phyloP scores from a whole-genome alignment of 2,888 invertebrate species.

The Dynastes tityus region DNA sequence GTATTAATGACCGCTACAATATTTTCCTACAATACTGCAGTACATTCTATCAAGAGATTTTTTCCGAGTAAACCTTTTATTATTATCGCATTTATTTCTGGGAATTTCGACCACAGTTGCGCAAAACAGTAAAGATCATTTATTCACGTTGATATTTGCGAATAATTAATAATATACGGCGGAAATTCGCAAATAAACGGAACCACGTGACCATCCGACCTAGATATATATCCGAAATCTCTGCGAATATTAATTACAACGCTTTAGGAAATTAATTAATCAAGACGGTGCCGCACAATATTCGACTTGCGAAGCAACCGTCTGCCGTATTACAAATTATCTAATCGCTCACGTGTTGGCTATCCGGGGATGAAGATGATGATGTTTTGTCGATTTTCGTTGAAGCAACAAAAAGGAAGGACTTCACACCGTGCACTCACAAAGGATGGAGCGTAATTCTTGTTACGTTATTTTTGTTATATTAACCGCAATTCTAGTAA shows the following conservation, averaged over 20 bases:
- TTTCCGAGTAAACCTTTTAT: no score
- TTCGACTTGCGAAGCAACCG: conserved; percentile 18
- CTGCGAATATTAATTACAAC: conserved; percentile 36
- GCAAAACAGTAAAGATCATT: conserved; percentile 12
- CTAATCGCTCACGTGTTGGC: conserved; percentile 8
- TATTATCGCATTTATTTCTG: no score
- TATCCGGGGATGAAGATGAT: background rate
- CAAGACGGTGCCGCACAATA: conserved; percentile 1
- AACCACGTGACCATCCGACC: conserved; percentile 19
- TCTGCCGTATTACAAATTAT: conserved; percentile 31
- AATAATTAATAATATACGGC: conserved; percentile 32
- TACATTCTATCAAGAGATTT: no score
- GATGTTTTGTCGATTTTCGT: conserved; percentile 21
- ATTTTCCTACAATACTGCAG: no score
- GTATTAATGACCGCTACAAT: no score
- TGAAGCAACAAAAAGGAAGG: background rate
- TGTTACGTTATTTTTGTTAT: background rate
- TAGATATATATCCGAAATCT: conserved; percentile 24
- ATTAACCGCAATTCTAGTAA: no score
- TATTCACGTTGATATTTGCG: conserved; percentile 3
- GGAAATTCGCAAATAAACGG: conserved; percentile 26
- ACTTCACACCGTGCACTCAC: no score
- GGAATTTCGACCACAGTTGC: no score
- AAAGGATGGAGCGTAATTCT: background rate
- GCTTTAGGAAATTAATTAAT: conserved; percentile 34